Evolutionary conservation across 2,797 vertebrate genomes (phyloP), one percentile per base, ranked within the genome.

Genomic region (Rhinella marina): DNA sequence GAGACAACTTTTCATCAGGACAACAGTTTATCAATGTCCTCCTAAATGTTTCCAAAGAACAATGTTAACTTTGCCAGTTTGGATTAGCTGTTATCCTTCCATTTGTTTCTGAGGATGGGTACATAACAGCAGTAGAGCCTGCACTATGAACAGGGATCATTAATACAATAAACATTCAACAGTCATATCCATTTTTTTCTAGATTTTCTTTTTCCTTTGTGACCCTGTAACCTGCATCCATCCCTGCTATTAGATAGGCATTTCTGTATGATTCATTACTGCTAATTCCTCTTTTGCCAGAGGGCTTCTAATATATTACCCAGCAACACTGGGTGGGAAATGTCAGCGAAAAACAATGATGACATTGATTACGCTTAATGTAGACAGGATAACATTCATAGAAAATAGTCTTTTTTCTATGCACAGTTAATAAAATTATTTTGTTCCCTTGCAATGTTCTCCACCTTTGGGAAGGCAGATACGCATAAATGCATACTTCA

Each of bases 31-130:
- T 41, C 41, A 41, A 41, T 41, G 41, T 41, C 41, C 25, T n/a
- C 2, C 16, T 41, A 41, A 72, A 32, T 72, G 68, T 72, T 90
- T 86, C 92, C 89, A 87, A 88, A 91, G 88, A 89, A 89, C 77
- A 87, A 82, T 75, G 88, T 17, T 86, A 62, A 0, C 16, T 85
- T 13, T 1, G 73, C 89, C 91, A 93, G 2, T 61, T 82, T 86
- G 78, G 86, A 90, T 89, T 91, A 89, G 41, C 59, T 91, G 79
- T 88, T 91, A 66, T 87, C 88, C 86, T 89, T 21, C 41, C 21
- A 23, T 70, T 80, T 85, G 64, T 84, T 88, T 85, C 61, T 62
- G 19, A 81, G 19, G 29, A 17, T 72, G 72, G 61, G 21, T 29
- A 81, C 64, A 16, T 82, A 75, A 29, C 3, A 27, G n/a, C 32